Evolutionary conservation across 1,140 invertebrate genomes (phyloP), one percentile per base, ranked within the genome.

Genomic region (Hormaphis cornu): DNA sequence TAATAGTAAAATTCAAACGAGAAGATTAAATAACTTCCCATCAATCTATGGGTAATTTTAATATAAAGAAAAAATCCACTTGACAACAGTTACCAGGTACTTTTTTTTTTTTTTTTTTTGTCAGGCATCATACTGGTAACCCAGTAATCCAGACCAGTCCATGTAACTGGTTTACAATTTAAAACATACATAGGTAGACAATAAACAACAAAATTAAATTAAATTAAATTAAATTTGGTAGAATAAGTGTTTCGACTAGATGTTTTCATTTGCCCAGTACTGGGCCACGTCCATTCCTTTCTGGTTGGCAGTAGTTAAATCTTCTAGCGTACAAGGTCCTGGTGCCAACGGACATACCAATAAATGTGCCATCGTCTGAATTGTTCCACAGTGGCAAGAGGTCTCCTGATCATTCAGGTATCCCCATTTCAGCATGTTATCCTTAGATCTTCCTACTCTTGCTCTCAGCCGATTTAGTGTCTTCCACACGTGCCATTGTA

Each of bases 351-450:
- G 24, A 2, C 53, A 56, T 56, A 56, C 53, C 30, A 37, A 37
- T 56, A 56, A 4, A 4, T 37, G 8, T 22, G 9, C 53, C 53
- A 22, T 56, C 53, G 30, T 22, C 30, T 56, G 53, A n/a, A 20
- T 56, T 56, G 30, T 37, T 22, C 10, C 53, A 37, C 53, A 56
- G 18, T 37, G 30, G n/a, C 8, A 35, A 35, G 33, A 37, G 2
- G n/a, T 8, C 3, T 56, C 28, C 53, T 56, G 53, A 35, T 56
- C 53, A 56, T 56, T 56, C 1, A 56, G 53, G 30, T 37, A 56
- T 24, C 33, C 1, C 50, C 26, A 30, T 53, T 18, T 53, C 26
- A 33, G 22, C 52, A 53, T 53, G 26, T 53, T 53, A 53, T 28
- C 6, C 52, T 53, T 53, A 18, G 26, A 30, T n/a, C 52, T 53